These are phyloP conservation scores for Volucella bombylans DNA, from an alignment of 2,888 invertebrate genomes.

Conservation along the genomic window DNA sequence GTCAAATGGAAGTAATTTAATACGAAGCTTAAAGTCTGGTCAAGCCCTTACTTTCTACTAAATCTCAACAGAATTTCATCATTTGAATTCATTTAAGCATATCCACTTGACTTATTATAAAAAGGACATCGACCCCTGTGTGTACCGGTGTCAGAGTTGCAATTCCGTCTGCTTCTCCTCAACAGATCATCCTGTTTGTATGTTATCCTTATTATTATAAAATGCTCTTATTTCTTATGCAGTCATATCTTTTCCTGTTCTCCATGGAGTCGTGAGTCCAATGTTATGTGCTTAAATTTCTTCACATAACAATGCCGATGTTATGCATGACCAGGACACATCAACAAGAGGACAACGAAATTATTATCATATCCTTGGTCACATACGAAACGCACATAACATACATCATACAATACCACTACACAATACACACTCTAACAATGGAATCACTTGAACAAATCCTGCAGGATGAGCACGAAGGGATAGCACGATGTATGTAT, in stretches of 20 bases:
- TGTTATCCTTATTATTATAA: conserved; percentile 59
- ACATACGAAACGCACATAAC: conserved; percentile 19
- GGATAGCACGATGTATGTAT: not conserved
- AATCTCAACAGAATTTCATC: not conserved
- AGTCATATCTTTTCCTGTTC: conserved; percentile 48
- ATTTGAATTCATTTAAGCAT: conserved; percentile 25
- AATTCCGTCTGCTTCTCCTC: conserved; percentile 15
- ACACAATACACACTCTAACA: conserved; percentile 33
- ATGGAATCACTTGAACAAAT: conserved; percentile 58
- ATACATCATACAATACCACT: conserved; percentile 13
- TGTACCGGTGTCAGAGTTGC: conserved; percentile 38
- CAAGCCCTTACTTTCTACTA: no score
- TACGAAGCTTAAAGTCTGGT: no score
- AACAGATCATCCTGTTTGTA: conserved; percentile 42
- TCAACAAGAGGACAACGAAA: conserved; percentile 68
- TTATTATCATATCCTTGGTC: conserved; percentile 71
- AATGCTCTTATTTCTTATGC: conserved; percentile 50
- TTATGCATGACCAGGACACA: conserved; percentile 71
- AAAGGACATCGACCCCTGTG: conserved; percentile 42
- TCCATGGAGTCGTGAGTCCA: not conserved
- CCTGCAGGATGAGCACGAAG: conserved; percentile 33
- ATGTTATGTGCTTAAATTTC: conserved; percentile 61
- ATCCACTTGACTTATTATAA: conserved; percentile 44
- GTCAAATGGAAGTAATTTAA: no score
- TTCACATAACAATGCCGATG: conserved; percentile 68